phyloP scores from a whole-genome alignment of 2,113 vertebrate species.

The Macroglossus sobrinus region DNA sequence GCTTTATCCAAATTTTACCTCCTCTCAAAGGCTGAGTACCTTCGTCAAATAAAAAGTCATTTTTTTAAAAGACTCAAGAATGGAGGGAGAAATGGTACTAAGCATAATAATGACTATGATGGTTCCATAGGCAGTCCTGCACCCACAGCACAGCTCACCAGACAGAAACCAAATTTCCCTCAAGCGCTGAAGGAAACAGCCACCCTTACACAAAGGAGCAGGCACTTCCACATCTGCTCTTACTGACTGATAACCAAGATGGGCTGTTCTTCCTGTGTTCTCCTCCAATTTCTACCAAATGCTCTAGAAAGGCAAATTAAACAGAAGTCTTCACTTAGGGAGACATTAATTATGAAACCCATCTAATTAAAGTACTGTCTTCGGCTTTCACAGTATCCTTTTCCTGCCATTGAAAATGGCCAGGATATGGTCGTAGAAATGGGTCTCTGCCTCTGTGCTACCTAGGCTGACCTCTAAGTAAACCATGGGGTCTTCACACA shows the following conservation, averaged over 20 bases:
- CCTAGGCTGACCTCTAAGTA: background rate
- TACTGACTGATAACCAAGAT: background rate
- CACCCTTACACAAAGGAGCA: background rate
- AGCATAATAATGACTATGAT: no score
- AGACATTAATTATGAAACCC: background rate
- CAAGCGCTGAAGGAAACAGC: background rate
- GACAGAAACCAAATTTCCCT: background rate
- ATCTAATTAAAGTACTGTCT: background rate
- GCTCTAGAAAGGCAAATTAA: constrained; percentile 21
- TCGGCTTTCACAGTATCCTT: background rate
- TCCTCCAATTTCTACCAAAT: constrained; percentile 27
- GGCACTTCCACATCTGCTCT: background rate
- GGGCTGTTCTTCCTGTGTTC: background rate
- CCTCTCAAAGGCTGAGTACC: background rate
- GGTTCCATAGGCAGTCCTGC: background rate
- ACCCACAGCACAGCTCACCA: background rate
- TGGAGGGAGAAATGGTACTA: background rate
- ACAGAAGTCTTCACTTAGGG: background rate
- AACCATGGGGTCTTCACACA: background rate
- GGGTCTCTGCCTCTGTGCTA: background rate
- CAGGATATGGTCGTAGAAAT: background rate
- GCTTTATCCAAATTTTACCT: background rate
- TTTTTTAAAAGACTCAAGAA: background rate
- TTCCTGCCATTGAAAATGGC: background rate
- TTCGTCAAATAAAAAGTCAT: background rate